phyloP scores from a whole-genome alignment of 2,888 invertebrate species.

The Pyralis farinalis region DNA sequence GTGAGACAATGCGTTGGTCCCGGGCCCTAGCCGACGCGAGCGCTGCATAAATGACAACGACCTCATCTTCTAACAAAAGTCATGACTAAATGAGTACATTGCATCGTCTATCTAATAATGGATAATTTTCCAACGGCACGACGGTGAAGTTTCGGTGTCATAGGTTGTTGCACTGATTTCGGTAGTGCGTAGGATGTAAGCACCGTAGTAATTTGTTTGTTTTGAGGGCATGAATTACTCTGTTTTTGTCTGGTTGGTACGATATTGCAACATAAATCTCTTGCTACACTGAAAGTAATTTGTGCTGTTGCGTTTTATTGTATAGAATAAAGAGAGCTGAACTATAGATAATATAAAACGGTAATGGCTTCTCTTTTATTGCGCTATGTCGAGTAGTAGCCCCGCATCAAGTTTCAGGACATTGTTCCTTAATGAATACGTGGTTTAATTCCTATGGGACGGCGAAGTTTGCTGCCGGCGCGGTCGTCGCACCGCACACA shows the following conservation, averaged over 20 bases:
- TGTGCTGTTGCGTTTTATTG: too few species aligned
- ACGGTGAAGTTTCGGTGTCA: background rate
- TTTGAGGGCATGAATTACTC: slow-evolving; percentile 1
- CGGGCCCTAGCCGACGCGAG: slow-evolving; percentile 19
- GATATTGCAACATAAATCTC: background rate
- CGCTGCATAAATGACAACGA: slow-evolving; percentile 12
- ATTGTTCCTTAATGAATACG: slow-evolving; percentile 23
- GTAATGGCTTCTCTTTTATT: background rate
- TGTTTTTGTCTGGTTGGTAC: background rate
- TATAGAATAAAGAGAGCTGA: too few species aligned
- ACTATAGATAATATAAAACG: background rate
- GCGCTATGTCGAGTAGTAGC: slow-evolving; percentile 1
- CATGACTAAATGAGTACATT: too few species aligned
- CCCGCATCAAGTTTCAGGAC: slow-evolving; percentile 20
- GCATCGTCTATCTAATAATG: background rate
- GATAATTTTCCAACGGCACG: background rate
- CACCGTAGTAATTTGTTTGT: background rate
- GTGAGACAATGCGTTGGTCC: slow-evolving; percentile 78
- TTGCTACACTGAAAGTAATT: too few species aligned
- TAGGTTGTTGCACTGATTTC: slow-evolving; percentile 9
- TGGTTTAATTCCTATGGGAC: slow-evolving; percentile 38
- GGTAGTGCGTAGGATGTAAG: slow-evolving; percentile 6
- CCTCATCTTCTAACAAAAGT: slow-evolving; percentile 1
- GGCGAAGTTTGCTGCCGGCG: slow-evolving; percentile 51
- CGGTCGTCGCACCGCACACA: slow-evolving; percentile 65